phyloP scores from a whole-genome alignment of 2,113 vertebrate species.

The Vidua chalybeata region DNA sequence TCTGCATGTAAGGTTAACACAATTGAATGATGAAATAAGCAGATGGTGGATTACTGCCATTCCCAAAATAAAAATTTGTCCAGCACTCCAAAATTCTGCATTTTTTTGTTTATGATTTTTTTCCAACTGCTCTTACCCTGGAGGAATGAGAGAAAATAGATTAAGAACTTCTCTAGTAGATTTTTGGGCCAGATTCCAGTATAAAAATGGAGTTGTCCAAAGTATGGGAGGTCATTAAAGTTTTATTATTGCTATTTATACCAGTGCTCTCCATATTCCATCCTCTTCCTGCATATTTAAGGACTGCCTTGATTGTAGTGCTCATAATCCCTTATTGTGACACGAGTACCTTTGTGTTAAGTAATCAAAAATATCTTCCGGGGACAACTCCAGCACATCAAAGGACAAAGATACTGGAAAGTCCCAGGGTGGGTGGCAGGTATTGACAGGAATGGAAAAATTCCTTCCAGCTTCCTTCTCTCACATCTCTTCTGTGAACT shows the following conservation, averaged over 20 bases:
- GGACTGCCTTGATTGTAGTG: not conserved
- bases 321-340: not conserved
- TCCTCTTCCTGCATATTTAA: not conserved
- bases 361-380: not conserved
- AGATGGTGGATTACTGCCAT: not conserved
- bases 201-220: not conserved
- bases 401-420: not conserved
- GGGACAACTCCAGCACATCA: not conserved
- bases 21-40: not conserved
- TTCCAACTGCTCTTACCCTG: not conserved
- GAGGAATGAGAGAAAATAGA: not conserved
- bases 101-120: not conserved
- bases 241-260: not conserved
- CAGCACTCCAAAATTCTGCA: not conserved
- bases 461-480: not conserved
- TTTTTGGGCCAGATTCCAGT: not conserved
- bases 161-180: not conserved
- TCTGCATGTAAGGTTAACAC: not conserved
- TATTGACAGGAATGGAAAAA: not conserved
- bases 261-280: not conserved
- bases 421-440: not conserved
- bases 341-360: not conserved
- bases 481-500: not conserved
- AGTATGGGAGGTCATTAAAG: not conserved
- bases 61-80: not conserved